Percentiles rank a stretch among this genome's conserved stretches.
Evolutionary conservation across 2,113 vertebrate species (phyloP).

Genomic region (Alces alces): DNA sequence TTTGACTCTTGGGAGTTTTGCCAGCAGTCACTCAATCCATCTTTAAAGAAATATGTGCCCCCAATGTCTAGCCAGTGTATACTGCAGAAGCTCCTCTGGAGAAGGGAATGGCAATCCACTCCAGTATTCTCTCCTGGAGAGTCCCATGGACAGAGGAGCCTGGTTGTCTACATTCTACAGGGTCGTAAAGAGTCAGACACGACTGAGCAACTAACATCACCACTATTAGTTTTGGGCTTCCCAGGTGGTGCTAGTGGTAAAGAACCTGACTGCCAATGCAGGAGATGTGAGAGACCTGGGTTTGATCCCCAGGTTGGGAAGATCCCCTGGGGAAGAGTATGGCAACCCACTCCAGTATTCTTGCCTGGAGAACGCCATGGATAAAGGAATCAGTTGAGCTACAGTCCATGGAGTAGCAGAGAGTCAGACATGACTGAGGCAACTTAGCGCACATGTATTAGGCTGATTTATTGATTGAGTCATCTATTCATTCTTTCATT

Average conservation of each 20-base stretch:
- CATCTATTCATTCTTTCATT: background rate
- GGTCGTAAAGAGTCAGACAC: background rate
- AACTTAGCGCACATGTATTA: background rate
- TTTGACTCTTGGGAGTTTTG: background rate
- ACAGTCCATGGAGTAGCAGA: background rate
- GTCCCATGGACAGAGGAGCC: background rate
- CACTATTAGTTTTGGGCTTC: background rate
- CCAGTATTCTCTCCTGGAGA: background rate
- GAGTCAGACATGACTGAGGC: background rate
- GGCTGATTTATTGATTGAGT: background rate
- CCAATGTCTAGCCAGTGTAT: background rate
- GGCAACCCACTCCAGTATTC: background rate
- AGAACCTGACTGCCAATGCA: background rate
- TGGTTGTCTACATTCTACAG: background rate
- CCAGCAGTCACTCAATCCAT: background rate
- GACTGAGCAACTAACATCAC: background rate
- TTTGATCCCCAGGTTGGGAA: background rate
- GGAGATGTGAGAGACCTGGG: background rate
- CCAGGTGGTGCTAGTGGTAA: background rate
- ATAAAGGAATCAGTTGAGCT: background rate
- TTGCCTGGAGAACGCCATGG: background rate
- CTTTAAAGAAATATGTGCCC: background rate
- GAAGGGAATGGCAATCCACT: background rate
- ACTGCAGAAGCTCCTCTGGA: background rate
- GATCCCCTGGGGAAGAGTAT: background rate